Conservation (phyloP, 1,140 invertebrate genomes). For the Eufriesea mexicana region DNA sequence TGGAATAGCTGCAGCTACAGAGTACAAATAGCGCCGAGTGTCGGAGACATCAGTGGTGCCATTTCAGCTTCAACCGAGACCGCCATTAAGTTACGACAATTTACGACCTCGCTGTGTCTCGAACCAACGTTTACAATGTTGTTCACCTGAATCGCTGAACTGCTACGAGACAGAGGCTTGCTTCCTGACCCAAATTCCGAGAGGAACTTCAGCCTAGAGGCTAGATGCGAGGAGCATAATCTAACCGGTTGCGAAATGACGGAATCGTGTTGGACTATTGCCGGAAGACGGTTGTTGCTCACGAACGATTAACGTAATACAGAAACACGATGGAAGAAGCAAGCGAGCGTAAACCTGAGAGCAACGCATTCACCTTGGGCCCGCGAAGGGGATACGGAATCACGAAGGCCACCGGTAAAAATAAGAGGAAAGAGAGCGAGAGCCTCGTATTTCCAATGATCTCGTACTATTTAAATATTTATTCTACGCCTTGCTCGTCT, state of each 20-base stretch:
- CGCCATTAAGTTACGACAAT: too few relatives aligned
- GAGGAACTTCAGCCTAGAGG: background rate
- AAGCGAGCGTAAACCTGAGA: constrained; percentile 24
- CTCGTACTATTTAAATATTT: background rate
- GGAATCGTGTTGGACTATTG: constrained; percentile 20
- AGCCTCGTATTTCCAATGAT: background rate
- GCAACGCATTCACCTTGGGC: constrained; percentile 42
- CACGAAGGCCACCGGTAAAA: constrained; percentile 27
- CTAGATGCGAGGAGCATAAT: background rate
- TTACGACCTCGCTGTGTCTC: too few relatives aligned
- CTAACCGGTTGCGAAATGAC: background rate
- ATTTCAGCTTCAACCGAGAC: too few relatives aligned
- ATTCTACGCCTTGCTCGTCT: background rate
- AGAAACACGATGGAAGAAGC: background rate
- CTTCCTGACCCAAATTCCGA: background rate
- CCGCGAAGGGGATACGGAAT: constrained; percentile 7
- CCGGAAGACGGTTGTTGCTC: constrained; percentile 37
- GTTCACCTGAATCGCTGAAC: background rate
- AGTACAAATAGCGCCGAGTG: too few relatives aligned
- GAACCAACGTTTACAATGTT: background rate
- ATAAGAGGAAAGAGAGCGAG: constrained; percentile 14
- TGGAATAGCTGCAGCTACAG: too few relatives aligned
- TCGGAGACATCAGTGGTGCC: too few relatives aligned
- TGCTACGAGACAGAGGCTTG: background rate
- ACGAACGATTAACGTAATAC: constrained; percentile 22